Percentiles rank a stretch among this genome's conserved stretches.
Evolutionary conservation across 1,140 invertebrate genomes (phyloP).

Genomic region (Drosophila mayri): DNA sequence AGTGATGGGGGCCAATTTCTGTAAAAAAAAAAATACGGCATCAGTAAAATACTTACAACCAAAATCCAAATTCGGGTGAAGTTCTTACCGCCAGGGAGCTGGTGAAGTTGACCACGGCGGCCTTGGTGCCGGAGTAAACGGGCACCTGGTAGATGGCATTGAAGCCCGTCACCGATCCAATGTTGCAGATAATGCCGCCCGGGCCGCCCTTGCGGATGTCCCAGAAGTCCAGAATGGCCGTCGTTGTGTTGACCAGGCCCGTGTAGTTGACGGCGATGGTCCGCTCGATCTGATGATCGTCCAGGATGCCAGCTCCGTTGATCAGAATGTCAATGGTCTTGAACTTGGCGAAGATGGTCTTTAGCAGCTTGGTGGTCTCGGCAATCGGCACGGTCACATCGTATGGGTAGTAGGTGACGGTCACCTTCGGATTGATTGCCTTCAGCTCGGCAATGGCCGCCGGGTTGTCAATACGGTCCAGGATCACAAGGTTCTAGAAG

Average conservation of each 20-base stretch:
- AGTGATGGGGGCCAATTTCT: conserved; percentile 64
- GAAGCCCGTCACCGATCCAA: conserved; percentile 88
- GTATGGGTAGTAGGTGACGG: conserved; percentile 69
- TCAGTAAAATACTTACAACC: background rate
- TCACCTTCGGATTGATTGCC: conserved; percentile 72
- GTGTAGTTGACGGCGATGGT: conserved; percentile 82
- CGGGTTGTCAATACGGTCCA: conserved; percentile 75
- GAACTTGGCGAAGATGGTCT: conserved; percentile 64
- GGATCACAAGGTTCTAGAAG: conserved; percentile 68
- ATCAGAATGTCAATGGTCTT: conserved; percentile 77
- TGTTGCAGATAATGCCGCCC: conserved; percentile 88
- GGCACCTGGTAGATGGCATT: conserved; percentile 81
- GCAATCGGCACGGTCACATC: conserved; percentile 69
- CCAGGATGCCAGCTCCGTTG: conserved; percentile 78
- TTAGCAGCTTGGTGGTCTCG: conserved; percentile 61
- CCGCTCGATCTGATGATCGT: conserved; percentile 74
- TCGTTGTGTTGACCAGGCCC: conserved; percentile 76
- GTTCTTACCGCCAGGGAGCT: conserved; percentile 75
- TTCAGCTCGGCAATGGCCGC: conserved; percentile 66
- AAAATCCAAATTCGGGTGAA: background rate
- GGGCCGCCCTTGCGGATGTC: conserved; percentile 87
- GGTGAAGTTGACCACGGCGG: conserved; percentile 85
- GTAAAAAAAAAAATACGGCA: background rate
- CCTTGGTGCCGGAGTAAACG: conserved; percentile 85
- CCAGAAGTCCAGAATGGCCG: conserved; percentile 85